Conservation (phyloP, 1,140 invertebrate genomes). For the Drosophila dunni region DNA sequence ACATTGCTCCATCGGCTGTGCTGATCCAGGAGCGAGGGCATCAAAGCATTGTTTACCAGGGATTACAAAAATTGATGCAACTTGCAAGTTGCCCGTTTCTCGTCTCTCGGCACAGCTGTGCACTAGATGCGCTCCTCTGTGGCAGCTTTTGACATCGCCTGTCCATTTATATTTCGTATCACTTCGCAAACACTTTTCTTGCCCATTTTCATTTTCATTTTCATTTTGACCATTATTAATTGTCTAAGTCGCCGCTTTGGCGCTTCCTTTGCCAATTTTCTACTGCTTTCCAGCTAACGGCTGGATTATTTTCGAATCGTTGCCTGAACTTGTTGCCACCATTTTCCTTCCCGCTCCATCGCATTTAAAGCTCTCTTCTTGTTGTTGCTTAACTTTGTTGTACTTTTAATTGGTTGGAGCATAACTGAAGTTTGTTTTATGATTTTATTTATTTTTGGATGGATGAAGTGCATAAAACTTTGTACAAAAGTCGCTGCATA, state of each 20-base stretch:
- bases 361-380: not conserved
- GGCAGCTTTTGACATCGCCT: conserved; percentile 60
- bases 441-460: conserved; percentile 59
- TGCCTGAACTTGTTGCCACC: not conserved
- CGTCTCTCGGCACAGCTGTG: not conserved
- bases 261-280: conserved; percentile 5
- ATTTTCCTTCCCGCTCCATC: conserved; percentile 31
- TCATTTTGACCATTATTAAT: conserved; percentile 64
- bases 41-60: conserved; percentile 50
- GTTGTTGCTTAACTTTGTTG: conserved; percentile 55
- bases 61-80: conserved; percentile 56
- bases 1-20: conserved; percentile 47
- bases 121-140: not conserved
- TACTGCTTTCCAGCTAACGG: conserved; percentile 38
- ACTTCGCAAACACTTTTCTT: conserved; percentile 46
- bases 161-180: conserved; percentile 55
- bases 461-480: conserved; percentile 46
- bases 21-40: not conserved
- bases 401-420: conserved; percentile 74
- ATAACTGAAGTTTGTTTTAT: conserved; percentile 55
- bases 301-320: conserved; percentile 51
- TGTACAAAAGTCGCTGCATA: conserved; percentile 5
- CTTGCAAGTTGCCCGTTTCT: conserved; percentile 17
- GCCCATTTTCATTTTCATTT: conserved; percentile 41
- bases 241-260: conserved; percentile 55